Percentiles rank a stretch among this genome's conserved stretches.
phyloP scores from a whole-genome alignment of 2,888 invertebrate species.

The Stenichneumon culpator region DNA sequence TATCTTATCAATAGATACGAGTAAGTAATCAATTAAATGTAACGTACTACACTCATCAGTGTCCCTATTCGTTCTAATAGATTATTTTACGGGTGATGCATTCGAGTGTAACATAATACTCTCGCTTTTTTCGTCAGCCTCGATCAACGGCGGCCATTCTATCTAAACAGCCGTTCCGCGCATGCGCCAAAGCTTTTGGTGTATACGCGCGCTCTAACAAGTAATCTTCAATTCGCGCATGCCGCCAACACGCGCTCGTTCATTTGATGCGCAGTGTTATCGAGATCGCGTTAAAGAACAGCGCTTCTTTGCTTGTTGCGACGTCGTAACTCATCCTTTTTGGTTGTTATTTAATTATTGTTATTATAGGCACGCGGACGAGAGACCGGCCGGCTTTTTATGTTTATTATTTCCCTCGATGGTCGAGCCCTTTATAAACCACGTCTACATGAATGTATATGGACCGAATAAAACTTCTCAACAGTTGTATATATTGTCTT shows the following conservation, averaged over 20 bases:
- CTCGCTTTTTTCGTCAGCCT: not conserved
- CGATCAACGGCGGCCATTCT: constrained; percentile 37
- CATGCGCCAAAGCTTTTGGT: constrained; percentile 18
- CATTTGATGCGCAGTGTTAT: constrained; percentile 11
- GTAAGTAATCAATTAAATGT: not conserved
- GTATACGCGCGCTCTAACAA: constrained; percentile 12
- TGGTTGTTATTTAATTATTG: not conserved
- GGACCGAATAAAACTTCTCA: not conserved
- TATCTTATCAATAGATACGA: not conserved
- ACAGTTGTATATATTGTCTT: not conserved
- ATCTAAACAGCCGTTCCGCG: constrained; percentile 5
- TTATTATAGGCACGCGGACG: not conserved
- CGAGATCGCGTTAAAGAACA: constrained; percentile 12
- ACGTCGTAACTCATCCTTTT: not conserved
- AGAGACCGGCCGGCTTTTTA: constrained; percentile 13
- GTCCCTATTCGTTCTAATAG: not conserved
- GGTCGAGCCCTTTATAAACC: not conserved
- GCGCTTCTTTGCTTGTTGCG: not conserved
- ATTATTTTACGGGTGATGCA: not conserved
- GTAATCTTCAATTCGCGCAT: constrained; percentile 22
- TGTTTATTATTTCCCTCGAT: not conserved
- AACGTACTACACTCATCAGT: not conserved
- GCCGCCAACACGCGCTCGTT: not conserved
- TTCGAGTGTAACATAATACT: not conserved
- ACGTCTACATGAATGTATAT: not conserved